Percentiles rank a stretch among this genome's conserved stretches.
These are phyloP conservation scores for Calephelis nemesis DNA, from an alignment of 1,140 invertebrate genomes.

Conservation along the genomic window DNA sequence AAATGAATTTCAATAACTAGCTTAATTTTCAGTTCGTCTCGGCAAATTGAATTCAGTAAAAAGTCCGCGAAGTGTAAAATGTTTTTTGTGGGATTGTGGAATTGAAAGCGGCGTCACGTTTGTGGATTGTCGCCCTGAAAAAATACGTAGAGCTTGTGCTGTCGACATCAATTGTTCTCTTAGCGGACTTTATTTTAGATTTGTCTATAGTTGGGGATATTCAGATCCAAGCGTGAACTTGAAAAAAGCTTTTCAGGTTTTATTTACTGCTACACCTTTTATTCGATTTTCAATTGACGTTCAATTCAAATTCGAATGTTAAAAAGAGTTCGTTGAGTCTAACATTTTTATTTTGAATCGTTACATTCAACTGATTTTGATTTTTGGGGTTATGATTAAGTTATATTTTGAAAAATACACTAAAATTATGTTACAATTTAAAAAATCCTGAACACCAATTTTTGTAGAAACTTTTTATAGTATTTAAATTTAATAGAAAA, in stretches of 20 bases:
- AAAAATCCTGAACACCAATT: no score
- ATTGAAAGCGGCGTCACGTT: conserved; percentile 35
- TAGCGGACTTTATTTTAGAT: conserved; percentile 17
- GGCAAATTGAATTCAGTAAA: conserved; percentile 32
- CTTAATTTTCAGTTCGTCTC: conserved; percentile 27
- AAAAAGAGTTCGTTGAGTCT: no score
- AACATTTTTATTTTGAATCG: no score
- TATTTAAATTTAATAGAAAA: no score
- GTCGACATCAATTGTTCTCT: conserved; percentile 22
- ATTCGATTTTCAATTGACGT: neutral
- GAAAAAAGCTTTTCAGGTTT: neutral
- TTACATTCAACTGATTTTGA: no score
- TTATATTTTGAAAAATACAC: no score
- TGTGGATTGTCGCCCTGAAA: conserved; percentile 23
- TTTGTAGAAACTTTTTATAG: no score
- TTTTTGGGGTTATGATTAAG: no score
- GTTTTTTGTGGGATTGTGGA: conserved; percentile 34
- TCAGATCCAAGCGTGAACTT: conserved; percentile 1
- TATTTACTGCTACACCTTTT: neutral
- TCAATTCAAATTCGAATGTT: neutral
- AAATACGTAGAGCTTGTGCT: conserved; percentile 11
- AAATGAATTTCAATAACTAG: conserved; percentile 15
- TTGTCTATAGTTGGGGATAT: conserved; percentile 7
- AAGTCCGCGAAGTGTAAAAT: conserved; percentile 32
- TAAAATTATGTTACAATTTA: no score